A percentile compares a stretch with the other conserved stretches of the same genome.
Conservation (phyloP, 2,888 invertebrate genomes). For the Oeneis ivallda region DNA sequence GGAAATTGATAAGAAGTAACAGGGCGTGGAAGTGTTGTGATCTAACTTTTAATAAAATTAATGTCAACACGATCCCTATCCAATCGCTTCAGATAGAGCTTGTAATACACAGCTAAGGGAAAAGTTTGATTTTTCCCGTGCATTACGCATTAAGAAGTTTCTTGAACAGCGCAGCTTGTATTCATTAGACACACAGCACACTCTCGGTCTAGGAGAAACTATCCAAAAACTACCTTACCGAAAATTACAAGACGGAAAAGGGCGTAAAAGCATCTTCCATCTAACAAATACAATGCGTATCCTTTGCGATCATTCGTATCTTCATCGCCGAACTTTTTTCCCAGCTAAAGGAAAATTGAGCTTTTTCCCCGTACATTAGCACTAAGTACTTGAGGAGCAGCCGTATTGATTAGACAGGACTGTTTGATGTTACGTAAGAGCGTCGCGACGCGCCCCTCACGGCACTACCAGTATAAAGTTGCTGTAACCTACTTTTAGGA, state of each 20-base stretch:
- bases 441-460: conserved; percentile 58
- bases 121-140: too few species aligned
- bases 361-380: conserved; percentile 67
- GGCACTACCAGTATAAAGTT: conserved; percentile 47
- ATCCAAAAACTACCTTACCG: too few species aligned
- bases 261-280: neutral
- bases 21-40: neutral
- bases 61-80: too few species aligned
- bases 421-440: conserved; percentile 71
- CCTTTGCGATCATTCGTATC: neutral
- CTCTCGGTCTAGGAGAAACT: too few species aligned
- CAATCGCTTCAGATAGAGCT: too few species aligned
- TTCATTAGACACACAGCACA: neutral
- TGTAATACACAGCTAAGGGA: too few species aligned
- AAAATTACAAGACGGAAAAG: neutral
- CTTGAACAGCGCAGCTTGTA: neutral
- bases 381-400: conserved; percentile 66
- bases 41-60: neutral
- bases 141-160: neutral
- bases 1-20: neutral
- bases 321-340: neutral
- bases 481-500: conserved; percentile 45
- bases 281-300: neutral
- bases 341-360: conserved; percentile 43
- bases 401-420: conserved; percentile 75